Conservation (phyloP, 2,888 invertebrate genomes). For the Microdon myrmicae region DNA sequence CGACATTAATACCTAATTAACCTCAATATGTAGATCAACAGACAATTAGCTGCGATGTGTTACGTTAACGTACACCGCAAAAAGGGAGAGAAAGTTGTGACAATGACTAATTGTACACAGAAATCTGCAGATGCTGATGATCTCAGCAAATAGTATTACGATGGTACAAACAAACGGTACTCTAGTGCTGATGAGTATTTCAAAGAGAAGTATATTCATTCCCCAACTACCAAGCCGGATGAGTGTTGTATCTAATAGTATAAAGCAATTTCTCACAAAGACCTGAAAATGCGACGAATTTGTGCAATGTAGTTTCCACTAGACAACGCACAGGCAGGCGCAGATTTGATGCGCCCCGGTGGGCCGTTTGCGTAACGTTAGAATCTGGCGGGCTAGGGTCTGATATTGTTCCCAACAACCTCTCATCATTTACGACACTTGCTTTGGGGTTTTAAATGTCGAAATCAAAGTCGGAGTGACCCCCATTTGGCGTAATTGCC, state of each 20-base stretch:
- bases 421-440: slow-evolving; percentile 48
- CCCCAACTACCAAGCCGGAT: slow-evolving; percentile 30
- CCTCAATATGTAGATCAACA: slow-evolving; percentile 2
- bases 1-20: slow-evolving; percentile 25
- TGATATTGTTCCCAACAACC: slow-evolving; percentile 27
- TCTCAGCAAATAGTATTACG: slow-evolving; percentile 1
- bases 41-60: background rate
- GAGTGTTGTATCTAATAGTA: slow-evolving; percentile 41
- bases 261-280: slow-evolving; percentile 47
- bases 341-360: slow-evolving; percentile 46
- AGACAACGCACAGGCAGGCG: slow-evolving; percentile 3
- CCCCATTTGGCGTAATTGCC: slow-evolving; percentile 21
- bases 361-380: slow-evolving; percentile 51
- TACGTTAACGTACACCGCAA: slow-evolving; percentile 2
- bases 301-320: slow-evolving; percentile 33
- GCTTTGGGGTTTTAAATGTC: slow-evolving; percentile 7
- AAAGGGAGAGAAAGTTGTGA: slow-evolving; percentile 41
- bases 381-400: slow-evolving; percentile 34
- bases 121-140: background rate
- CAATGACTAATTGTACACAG: slow-evolving; percentile 27
- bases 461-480: slow-evolving; percentile 33
- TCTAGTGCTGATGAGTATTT: slow-evolving; percentile 13
- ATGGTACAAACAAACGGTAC: slow-evolving; percentile 2
- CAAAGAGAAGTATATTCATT: slow-evolving; percentile 14
- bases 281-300: slow-evolving; percentile 6